Evolutionary conservation across 2,888 invertebrate species (phyloP).

Genomic region (Tenthredo mesomela): DNA sequence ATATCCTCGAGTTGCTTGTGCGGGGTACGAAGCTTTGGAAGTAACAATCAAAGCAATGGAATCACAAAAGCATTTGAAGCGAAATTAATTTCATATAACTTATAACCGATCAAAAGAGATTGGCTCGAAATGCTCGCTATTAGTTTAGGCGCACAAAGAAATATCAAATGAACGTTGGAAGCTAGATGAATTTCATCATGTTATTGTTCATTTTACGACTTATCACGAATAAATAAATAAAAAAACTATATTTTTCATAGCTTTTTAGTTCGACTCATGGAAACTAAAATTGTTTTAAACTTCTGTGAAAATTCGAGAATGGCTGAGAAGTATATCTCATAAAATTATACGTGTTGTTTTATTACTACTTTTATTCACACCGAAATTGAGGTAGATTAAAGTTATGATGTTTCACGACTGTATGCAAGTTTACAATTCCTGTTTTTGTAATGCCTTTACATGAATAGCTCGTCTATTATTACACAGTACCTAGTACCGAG

Average conservation of each 20-base stretch:
- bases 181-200: not conserved
- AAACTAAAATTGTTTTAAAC: conserved; percentile 9
- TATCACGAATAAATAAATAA: not conserved
- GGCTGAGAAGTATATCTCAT: not conserved
- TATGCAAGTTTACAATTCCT: not conserved
- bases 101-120: not conserved
- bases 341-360: not conserved
- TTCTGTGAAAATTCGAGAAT: not conserved
- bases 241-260: not conserved
- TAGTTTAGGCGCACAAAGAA: not conserved
- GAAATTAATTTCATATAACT: conserved; percentile 17
- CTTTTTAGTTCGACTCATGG: not conserved
- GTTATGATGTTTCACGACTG: not conserved
- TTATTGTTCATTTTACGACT: conserved; percentile 2
- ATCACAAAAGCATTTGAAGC: not conserved
- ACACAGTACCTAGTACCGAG: not conserved
- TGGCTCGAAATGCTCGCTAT: not conserved
- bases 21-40: not conserved
- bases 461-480: not conserved
- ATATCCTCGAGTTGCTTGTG: not conserved
- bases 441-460: not conserved
- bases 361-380: not conserved
- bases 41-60: conserved; percentile 7
- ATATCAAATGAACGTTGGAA: not conserved
- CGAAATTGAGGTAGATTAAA: not conserved